Conservation (phyloP, 2,113 vertebrate species). For the Anarhynchus alexandrinus region DNA sequence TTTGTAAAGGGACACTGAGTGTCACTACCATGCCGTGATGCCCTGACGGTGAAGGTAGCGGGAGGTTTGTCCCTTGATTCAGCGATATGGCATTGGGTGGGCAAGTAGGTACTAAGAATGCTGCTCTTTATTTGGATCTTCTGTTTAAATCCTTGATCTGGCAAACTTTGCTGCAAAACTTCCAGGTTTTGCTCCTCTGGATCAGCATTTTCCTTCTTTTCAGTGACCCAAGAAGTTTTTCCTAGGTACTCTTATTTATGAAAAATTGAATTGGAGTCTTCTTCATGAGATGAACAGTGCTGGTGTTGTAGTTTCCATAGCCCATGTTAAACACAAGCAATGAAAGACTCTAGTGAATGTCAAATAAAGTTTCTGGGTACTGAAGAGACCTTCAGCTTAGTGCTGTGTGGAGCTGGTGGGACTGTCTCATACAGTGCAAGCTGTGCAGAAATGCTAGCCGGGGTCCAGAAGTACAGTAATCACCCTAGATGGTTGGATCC, state of each 20-base stretch:
- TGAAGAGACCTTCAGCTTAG: neutral
- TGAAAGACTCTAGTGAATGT: neutral
- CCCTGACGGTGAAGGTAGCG: neutral
- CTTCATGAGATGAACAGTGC: neutral
- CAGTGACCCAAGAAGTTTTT: neutral
- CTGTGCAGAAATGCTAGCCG: neutral
- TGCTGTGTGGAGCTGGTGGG: neutral
- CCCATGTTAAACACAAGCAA: neutral
- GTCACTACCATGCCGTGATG: neutral
- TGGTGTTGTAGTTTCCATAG: neutral
- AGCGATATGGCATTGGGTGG: rapidly evolving
- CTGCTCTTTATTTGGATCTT: neutral
- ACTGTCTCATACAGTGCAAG: neutral
- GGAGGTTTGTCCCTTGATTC: neutral
- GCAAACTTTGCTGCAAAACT: neutral
- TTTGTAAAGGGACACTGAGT: neutral
- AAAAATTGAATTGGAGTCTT: neutral
- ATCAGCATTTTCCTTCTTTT: neutral
- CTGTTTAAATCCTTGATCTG: neutral
- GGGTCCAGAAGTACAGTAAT: neutral
- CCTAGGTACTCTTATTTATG: neutral
- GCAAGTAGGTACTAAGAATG: neutral
- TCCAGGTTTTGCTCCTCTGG: neutral
- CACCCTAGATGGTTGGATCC: neutral
- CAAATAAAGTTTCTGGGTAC: neutral